Percentiles rank a stretch among this genome's conserved stretches.
Evolutionary conservation across 2,797 vertebrate species (phyloP).

Genomic region (Molossus molossus): DNA sequence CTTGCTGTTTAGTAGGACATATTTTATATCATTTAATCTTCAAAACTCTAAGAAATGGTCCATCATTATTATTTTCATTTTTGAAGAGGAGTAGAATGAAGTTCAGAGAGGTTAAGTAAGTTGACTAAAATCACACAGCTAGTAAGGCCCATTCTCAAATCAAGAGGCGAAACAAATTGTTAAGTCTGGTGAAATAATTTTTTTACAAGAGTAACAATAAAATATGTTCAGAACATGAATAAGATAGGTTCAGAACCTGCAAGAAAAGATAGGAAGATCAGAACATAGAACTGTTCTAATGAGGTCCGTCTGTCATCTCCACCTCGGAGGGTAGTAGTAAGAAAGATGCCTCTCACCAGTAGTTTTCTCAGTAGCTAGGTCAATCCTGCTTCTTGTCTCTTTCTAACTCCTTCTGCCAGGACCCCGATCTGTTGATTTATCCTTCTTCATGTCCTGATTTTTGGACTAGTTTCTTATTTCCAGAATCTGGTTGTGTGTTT

Average conservation of each 20-base stretch:
- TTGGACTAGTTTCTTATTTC: neutral
- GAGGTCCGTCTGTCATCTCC: neutral
- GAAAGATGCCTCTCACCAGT: neutral
- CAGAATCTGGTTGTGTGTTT: neutral
- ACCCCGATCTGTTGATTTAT: neutral
- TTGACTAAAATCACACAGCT: neutral
- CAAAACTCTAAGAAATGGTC: neutral
- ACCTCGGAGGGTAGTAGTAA: neutral
- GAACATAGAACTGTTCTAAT: neutral
- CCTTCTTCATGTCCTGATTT: neutral
- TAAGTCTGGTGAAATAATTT: neutral
- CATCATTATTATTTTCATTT: neutral
- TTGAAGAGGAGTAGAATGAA: neutral
- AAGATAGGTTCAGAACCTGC: neutral
- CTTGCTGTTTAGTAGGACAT: neutral
- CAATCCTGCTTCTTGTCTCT: neutral
- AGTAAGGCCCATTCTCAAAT: neutral
- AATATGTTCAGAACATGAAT: neutral
- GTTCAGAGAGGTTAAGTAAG: neutral
- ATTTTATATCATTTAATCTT: neutral
- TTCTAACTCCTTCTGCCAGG: neutral
- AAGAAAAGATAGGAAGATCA: neutral
- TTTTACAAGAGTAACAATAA: neutral
- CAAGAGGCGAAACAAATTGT: neutral
- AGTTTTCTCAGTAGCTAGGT: neutral